Evolutionary conservation across 2,113 vertebrate genomes (phyloP), one percentile per base, ranked within the genome.

Genomic region (Pseudopodoces humilis): DNA sequence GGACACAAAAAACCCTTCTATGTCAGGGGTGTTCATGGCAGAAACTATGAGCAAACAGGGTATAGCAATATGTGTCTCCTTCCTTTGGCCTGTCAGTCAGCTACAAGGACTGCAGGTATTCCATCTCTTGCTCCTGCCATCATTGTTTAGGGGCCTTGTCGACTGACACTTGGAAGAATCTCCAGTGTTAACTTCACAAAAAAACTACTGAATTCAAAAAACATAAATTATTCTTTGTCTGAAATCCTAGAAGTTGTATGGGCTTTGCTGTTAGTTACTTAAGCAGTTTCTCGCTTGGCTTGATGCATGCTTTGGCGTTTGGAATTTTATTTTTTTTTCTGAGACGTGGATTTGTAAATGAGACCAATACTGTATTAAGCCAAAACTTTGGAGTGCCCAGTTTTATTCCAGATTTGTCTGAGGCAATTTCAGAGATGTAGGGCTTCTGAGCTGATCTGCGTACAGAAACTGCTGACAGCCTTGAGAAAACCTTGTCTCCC

Each of bases 1-100:
- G 6, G 7, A 58, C 35, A 37, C 6, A 43, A 53, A 47, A 43
- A 4, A 1, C 1, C 4, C 25, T 21, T 35, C 9, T 24, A 2
- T 47, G 19, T 67, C 16, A 71, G 22, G 5, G 22, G 7, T 55
- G 19, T 49, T 7, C 30, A 20, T 8, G 39, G 49, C 22, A 77
- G 58, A 85, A 86, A 20, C 14, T 24, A 22, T 15, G 18, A 55
- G 15, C 19, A 49, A 78, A 79, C 12, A 46, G 9, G 5, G 2
- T 28, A 28, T 5, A 58, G 13, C 18, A 49, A 7, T 30, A 20
- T 7, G 2, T 5, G 2, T 7, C 9, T 85, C 24, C 9, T 37
- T 62, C 68, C 43, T 75, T 60, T 41, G 60, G 12, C 30, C 33
- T 62, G 53, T 35, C 72, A 72, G 15, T 6, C 44, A 11, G 37